phyloP scores from a whole-genome alignment of 2,113 vertebrate species.

The Mesoclemmys tuberculata region DNA sequence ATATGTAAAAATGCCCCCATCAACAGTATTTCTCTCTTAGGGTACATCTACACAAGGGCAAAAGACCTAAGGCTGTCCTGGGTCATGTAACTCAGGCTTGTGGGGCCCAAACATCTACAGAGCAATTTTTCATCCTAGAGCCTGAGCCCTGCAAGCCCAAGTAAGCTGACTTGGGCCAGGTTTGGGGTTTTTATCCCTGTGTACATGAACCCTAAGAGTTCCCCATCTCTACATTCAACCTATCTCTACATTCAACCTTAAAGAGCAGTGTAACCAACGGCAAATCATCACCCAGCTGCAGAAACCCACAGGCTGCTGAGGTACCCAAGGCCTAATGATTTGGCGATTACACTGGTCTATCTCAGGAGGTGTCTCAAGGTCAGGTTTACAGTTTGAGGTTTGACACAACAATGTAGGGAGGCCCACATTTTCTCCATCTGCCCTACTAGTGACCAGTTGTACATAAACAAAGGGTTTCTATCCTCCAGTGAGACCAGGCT shows the following conservation, averaged over 20 bases:
- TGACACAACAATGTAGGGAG: conserved; percentile 20
- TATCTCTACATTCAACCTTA: background rate
- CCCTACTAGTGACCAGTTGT: background rate
- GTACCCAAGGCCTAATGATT: background rate
- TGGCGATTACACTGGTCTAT: background rate
- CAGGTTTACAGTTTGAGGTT: conserved; percentile 16
- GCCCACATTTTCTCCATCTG: background rate
- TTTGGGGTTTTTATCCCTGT: background rate
- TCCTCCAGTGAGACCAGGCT: background rate
- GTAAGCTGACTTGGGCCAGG: background rate
- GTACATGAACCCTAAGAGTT: background rate
- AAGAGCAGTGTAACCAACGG: background rate
- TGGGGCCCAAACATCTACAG: background rate
- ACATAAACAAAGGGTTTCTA: conserved; percentile 16
- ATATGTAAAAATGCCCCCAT: background rate
- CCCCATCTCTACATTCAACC: background rate
- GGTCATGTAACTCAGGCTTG: background rate
- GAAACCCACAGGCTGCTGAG: background rate
- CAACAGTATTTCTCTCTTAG: background rate
- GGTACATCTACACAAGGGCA: background rate
- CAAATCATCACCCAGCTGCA: background rate
- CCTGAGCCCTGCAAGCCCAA: background rate
- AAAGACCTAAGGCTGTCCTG: background rate
- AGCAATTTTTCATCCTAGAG: background rate
- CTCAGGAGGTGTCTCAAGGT: background rate